Conservation (phyloP, 2,888 invertebrate species). For the Galeopsomyia nigrocyanea region DNA sequence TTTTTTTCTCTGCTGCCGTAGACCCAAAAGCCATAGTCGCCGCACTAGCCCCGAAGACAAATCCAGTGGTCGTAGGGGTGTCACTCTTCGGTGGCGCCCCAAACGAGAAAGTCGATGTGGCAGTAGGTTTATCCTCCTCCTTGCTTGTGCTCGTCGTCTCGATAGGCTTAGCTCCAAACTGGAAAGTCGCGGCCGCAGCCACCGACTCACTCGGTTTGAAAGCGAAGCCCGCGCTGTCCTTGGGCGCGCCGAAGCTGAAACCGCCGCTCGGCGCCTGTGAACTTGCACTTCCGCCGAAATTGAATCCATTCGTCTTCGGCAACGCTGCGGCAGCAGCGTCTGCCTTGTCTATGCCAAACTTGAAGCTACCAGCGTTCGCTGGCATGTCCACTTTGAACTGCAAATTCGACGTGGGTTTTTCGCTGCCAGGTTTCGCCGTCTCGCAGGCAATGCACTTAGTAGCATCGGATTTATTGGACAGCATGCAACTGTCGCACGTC, state of each 20-base stretch:
- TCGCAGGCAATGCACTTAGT: conserved; percentile 71
- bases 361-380: conserved; percentile 58
- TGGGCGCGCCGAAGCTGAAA: conserved; percentile 60
- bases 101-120: conserved; percentile 50
- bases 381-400: conserved; percentile 61
- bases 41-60: conserved; percentile 49
- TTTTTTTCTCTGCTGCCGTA: conserved; percentile 38
- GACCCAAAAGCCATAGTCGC: neutral
- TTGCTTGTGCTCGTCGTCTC: conserved; percentile 32
- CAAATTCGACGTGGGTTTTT: conserved; percentile 42
- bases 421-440: conserved; percentile 68
- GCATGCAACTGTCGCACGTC: conserved; percentile 74
- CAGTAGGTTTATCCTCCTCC: conserved; percentile 7
- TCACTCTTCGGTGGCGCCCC: conserved; percentile 51
- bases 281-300: conserved; percentile 63
- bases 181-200: conserved; percentile 46
- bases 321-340: conserved; percentile 49
- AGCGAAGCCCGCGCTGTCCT: conserved; percentile 40
- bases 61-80: conserved; percentile 18
- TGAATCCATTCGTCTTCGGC: conserved; percentile 60
- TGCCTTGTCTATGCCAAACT: conserved; percentile 71
- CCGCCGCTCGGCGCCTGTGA: conserved; percentile 41
- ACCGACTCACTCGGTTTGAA: conserved; percentile 46
- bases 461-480: conserved; percentile 69
- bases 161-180: conserved; percentile 39